Percentiles rank a stretch among this genome's conserved stretches.
Conservation (phyloP, 2,888 invertebrate species). For the Seira sanloemensis region DNA sequence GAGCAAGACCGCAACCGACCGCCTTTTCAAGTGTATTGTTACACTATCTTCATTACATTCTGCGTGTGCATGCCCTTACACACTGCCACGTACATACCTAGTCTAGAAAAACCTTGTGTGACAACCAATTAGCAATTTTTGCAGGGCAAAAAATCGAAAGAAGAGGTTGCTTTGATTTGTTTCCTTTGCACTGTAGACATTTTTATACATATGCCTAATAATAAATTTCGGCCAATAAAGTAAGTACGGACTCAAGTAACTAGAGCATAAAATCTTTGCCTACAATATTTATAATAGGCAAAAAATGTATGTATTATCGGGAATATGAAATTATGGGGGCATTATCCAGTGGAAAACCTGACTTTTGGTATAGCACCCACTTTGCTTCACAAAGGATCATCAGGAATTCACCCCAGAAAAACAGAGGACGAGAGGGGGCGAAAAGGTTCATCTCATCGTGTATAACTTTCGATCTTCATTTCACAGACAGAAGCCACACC, state of each 20-base stretch:
- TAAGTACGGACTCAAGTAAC: no score
- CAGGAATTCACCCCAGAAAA: not conserved
- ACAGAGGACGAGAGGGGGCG: slow-evolving; percentile 31
- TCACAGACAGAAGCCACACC: slow-evolving; percentile 46
- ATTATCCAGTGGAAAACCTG: no score
- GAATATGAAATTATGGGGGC: no score
- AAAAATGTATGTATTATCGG: no score
- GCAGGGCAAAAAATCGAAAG: no score
- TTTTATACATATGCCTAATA: no score
- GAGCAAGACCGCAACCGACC: not conserved
- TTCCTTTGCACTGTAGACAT: no score
- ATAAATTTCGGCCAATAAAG: no score
- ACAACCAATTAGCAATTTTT: slow-evolving; percentile 51
- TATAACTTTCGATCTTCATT: slow-evolving; percentile 38
- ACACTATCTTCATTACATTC: not conserved
- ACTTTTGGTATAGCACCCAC: not conserved
- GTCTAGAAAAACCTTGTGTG: slow-evolving; percentile 20
- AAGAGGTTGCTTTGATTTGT: not conserved
- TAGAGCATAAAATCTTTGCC: no score
- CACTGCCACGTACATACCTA: not conserved
- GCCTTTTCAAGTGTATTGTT: no score
- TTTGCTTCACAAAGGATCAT: not conserved
- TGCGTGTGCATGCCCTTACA: not conserved
- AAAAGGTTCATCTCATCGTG: no score
- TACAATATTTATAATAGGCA: no score